phyloP scores from a whole-genome alignment of 2,888 invertebrate species.

The Neoascia interrupta region DNA sequence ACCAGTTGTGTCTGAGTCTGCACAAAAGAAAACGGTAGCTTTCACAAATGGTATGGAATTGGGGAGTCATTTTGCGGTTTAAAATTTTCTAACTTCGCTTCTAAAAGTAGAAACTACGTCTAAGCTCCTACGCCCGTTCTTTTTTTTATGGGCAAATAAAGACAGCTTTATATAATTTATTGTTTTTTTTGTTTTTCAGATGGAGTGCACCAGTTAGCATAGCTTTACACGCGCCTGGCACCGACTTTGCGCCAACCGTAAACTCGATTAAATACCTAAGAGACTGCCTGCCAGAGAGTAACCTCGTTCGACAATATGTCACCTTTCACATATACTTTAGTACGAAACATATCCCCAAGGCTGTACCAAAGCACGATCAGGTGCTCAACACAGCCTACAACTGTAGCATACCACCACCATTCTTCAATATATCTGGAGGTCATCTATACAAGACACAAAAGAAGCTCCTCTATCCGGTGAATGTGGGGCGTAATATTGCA shows the following conservation, averaged over 20 bases:
- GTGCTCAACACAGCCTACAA: slow-evolving; percentile 85
- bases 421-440: slow-evolving; percentile 83
- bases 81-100: too few species aligned
- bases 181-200: slow-evolving; percentile 76
- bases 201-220: slow-evolving; percentile 94
- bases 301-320: slow-evolving; percentile 87
- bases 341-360: slow-evolving; percentile 90
- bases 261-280: slow-evolving; percentile 90
- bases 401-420: slow-evolving; percentile 87
- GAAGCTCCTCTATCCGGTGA: slow-evolving; percentile 92
- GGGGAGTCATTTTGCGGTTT: too few species aligned
- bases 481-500: slow-evolving; percentile 94
- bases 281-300: slow-evolving; percentile 85
- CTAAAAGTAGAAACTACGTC: too few species aligned
- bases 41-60: too few species aligned
- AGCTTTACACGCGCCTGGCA: slow-evolving; percentile 92
- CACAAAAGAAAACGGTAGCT: too few species aligned
- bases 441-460: slow-evolving; percentile 89
- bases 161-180: too few species aligned
- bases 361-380: slow-evolving; percentile 84
- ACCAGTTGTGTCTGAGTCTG: too few species aligned
- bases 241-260: slow-evolving; percentile 88
- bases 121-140: too few species aligned
- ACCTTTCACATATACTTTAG: slow-evolving; percentile 95
- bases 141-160: too few species aligned